phyloP scores from a whole-genome alignment of 2,888 invertebrate genomes.

The Xanthia togata region DNA sequence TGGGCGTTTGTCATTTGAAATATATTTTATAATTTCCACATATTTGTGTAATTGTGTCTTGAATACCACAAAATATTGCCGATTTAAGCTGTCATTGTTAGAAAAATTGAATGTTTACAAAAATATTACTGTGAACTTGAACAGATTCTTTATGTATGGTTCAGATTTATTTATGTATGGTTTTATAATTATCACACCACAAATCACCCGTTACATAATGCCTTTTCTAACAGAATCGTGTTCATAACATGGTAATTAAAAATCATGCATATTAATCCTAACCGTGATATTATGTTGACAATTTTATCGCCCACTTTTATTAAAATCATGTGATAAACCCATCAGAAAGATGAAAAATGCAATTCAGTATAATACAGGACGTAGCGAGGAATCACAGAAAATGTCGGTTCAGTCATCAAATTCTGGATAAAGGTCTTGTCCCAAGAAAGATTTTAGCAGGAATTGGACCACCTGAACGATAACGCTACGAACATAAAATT shows the following conservation, averaged over 20 bases:
- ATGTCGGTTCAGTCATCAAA: neutral
- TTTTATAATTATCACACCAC: neutral
- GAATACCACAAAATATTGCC: too few species aligned
- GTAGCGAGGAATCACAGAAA: neutral
- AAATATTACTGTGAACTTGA: neutral
- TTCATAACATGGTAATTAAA: neutral
- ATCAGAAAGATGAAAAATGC: neutral
- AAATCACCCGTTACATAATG: neutral
- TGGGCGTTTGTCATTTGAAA: too few species aligned
- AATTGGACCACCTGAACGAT: neutral
- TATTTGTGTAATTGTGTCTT: too few species aligned
- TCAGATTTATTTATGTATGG: too few species aligned
- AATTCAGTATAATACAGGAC: neutral
- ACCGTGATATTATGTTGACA: neutral
- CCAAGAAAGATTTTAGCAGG: neutral
- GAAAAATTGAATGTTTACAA: neutral
- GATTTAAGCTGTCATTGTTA: too few species aligned
- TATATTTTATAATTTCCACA: too few species aligned
- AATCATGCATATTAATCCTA: constrained; percentile 1
- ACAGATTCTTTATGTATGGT: too few species aligned
- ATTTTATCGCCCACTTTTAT: neutral
- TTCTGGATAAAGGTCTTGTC: neutral
- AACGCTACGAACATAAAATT: neutral
- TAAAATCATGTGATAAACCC: neutral
- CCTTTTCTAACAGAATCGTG: neutral